phyloP scores from a whole-genome alignment of 2,113 vertebrate species.

The Myocastor coypus region DNA sequence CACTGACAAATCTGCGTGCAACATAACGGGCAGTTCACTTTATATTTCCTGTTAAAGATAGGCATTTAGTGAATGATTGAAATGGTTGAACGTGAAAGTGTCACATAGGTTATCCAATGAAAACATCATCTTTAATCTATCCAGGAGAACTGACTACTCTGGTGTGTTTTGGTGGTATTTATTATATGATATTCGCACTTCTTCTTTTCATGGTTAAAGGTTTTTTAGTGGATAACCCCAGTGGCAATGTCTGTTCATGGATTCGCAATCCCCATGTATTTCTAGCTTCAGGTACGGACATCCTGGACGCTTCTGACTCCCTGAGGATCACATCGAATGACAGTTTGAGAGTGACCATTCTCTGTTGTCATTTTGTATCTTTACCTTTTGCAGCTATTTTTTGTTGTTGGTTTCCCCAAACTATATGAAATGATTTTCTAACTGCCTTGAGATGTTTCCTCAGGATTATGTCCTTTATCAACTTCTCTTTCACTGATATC shows the following conservation, averaged over 20 bases:
- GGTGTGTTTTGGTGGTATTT: neutral
- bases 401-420: neutral
- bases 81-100: neutral
- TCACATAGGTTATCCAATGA: neutral
- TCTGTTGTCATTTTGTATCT: neutral
- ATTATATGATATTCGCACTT: neutral
- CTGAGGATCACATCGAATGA: too few species aligned
- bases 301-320: neutral
- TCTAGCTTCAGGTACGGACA: neutral
- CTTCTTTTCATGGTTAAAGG: neutral
- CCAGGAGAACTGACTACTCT: neutral
- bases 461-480: neutral
- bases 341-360: neutral
- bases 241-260: neutral
- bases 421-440: neutral
- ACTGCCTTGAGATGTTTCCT: neutral
- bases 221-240: neutral
- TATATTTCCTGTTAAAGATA: neutral
- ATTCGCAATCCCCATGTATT: neutral
- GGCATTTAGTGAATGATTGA: neutral
- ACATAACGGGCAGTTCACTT: neutral
- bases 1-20: neutral
- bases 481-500: neutral
- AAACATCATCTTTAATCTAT: neutral
- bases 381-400: neutral